Percentiles rank a stretch among this genome's conserved stretches.
Evolutionary conservation across 2,888 invertebrate genomes (phyloP).

Genomic region (Drosophila tanythrix): DNA sequence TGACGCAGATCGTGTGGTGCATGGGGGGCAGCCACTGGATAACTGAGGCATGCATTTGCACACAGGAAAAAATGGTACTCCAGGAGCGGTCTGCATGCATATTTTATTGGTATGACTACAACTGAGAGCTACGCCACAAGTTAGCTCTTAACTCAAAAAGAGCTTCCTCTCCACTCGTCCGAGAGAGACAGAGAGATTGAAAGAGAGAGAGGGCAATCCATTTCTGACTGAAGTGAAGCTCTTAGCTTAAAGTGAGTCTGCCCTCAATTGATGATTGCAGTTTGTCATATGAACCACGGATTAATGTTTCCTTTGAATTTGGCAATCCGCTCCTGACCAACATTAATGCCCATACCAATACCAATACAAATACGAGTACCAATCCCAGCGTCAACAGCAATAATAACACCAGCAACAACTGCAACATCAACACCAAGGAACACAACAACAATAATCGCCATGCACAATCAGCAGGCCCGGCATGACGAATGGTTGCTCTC

Average conservation of each 20-base stretch:
- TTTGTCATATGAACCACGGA: not conserved
- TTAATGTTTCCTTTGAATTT: not conserved
- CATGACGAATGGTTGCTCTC: conserved; percentile 45
- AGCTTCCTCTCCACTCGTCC: no score
- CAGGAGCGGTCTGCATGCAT: conserved; percentile 31
- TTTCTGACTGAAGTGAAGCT: conserved; percentile 25
- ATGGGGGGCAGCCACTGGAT: not conserved
- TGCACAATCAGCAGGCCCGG: conserved; percentile 43
- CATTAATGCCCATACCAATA: not conserved
- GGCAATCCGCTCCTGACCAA: not conserved
- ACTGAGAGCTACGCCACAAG: not conserved
- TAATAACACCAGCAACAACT: conserved; percentile 40
- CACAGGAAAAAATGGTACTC: not conserved
- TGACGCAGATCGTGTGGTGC: conserved; percentile 1
- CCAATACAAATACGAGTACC: conserved; percentile 21
- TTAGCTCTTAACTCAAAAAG: not conserved
- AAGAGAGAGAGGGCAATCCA: conserved; percentile 5
- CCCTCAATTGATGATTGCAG: not conserved
- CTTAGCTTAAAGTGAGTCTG: not conserved
- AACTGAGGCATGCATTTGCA: conserved; percentile 3
- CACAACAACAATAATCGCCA: conserved; percentile 42
- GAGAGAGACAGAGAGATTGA: not conserved
- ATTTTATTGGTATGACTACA: not conserved
- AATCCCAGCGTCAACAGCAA: conserved; percentile 26
- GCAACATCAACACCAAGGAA: not conserved